phyloP scores from a whole-genome alignment of 2,797 vertebrate species.

The Tapera naevia region DNA sequence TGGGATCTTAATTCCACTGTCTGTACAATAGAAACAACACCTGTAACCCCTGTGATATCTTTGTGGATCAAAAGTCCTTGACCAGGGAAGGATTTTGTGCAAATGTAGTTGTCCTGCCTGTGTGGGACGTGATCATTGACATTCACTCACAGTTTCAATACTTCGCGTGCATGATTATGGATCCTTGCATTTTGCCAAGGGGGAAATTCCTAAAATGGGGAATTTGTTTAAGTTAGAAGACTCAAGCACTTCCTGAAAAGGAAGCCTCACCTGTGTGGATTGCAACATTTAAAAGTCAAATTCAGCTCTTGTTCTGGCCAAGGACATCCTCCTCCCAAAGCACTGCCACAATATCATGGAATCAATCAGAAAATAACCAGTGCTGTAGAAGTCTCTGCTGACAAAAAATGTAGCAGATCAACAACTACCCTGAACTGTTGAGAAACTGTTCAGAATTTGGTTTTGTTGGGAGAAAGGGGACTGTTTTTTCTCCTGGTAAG shows the following conservation, averaged over 20 bases:
- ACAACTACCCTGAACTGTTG: background rate
- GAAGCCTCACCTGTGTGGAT: background rate
- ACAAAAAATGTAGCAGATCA: background rate
- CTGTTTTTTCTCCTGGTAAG: background rate
- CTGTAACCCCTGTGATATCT: background rate
- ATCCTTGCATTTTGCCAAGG: background rate
- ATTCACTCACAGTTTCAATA: background rate
- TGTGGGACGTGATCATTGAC: fast-evolving
- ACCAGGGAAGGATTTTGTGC: background rate
- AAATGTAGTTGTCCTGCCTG: background rate
- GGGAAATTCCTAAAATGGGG: background rate
- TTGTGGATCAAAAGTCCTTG: background rate
- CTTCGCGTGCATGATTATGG: background rate
- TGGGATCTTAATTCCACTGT: background rate
- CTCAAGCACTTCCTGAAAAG: background rate
- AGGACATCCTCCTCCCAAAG: background rate
- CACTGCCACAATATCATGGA: background rate
- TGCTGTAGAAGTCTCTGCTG: background rate
- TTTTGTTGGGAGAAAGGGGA: background rate
- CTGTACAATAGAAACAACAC: background rate
- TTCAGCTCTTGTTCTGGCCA: background rate
- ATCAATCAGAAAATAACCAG: background rate
- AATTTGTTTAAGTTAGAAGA: background rate
- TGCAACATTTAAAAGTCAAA: slow-evolving; percentile 5
- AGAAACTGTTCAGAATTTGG: background rate